Conservation (phyloP, 2,797 vertebrate genomes). For the Parauchenoglanis ngamensis region DNA sequence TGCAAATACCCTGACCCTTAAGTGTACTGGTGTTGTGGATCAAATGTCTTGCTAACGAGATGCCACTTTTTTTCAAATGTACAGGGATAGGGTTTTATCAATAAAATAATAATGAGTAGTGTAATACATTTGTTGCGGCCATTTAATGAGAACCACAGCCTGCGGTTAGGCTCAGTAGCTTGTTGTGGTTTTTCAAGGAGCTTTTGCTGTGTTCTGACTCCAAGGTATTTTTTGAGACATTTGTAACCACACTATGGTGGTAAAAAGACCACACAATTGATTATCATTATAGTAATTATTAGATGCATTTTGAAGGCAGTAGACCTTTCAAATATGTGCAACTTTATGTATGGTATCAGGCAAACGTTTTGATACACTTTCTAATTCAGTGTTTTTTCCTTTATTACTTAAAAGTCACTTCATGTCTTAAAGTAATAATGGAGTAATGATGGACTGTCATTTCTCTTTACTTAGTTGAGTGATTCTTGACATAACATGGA, state of each 20-base stretch:
- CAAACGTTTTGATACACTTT: no score
- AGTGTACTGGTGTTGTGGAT: no score
- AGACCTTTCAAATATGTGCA: background rate
- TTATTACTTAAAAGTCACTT: no score
- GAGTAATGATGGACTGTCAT: no score
- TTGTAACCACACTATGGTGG: background rate
- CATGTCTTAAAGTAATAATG: no score
- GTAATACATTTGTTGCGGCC: background rate
- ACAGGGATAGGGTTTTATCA: constrained; percentile 4
- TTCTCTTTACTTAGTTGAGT: no score
- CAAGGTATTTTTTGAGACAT: background rate
- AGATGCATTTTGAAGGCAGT: background rate
- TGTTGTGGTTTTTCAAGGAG: background rate
- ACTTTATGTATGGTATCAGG: background rate
- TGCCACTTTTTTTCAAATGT: constrained; percentile 12
- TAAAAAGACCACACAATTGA: background rate
- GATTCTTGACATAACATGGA: no score
- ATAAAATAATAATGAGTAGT: constrained; percentile 10
- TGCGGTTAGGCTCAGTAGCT: background rate
- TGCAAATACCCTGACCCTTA: background rate
- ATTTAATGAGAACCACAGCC: constrained; percentile 17
- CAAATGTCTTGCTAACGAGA: constrained; percentile 5
- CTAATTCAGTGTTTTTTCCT: no score
- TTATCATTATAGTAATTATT: background rate
- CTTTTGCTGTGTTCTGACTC: background rate